Percentiles rank a stretch among this genome's conserved stretches.
Conservation (phyloP, 1,140 invertebrate genomes). For the Stegodyphus dumicola region DNA sequence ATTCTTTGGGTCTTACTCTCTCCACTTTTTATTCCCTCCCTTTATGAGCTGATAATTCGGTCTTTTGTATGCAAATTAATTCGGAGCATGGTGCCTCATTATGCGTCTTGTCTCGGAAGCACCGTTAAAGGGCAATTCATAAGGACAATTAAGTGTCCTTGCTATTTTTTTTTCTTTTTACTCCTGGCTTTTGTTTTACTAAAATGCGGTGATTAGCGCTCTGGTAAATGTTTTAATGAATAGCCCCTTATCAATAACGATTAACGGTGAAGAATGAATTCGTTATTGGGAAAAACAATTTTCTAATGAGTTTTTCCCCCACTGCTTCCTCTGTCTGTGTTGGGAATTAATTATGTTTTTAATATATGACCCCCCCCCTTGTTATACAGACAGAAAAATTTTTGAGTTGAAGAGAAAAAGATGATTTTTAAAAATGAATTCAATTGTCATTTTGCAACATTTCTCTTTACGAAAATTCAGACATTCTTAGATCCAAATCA, state of each 20-base stretch:
- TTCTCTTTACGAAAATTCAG: no score
- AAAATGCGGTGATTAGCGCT: background rate
- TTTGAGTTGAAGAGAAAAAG: no score
- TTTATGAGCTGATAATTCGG: slow-evolving; percentile 2
- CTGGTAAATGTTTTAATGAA: background rate
- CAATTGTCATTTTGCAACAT: no score
- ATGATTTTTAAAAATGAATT: no score
- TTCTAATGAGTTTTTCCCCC: background rate
- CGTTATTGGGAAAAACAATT: slow-evolving; percentile 17
- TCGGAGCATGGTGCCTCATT: background rate
- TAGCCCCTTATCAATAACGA: slow-evolving; percentile 21
- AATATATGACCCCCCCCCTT: no score
- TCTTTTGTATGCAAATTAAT: slow-evolving; percentile 3
- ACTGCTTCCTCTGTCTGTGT: no score
- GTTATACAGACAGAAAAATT: no score
- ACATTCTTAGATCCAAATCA: no score
- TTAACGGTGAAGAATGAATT: slow-evolving; percentile 31
- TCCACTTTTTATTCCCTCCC: background rate
- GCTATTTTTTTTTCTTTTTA: background rate
- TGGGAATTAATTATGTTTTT: no score
- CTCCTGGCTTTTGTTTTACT: background rate
- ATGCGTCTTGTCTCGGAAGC: background rate
- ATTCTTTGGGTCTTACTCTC: background rate
- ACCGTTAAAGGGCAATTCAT: background rate
- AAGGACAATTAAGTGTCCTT: background rate